A percentile compares a stretch with the other conserved stretches of the same genome.
Conservation (phyloP, 2,888 invertebrate genomes). For the Drosophila mimetica region DNA sequence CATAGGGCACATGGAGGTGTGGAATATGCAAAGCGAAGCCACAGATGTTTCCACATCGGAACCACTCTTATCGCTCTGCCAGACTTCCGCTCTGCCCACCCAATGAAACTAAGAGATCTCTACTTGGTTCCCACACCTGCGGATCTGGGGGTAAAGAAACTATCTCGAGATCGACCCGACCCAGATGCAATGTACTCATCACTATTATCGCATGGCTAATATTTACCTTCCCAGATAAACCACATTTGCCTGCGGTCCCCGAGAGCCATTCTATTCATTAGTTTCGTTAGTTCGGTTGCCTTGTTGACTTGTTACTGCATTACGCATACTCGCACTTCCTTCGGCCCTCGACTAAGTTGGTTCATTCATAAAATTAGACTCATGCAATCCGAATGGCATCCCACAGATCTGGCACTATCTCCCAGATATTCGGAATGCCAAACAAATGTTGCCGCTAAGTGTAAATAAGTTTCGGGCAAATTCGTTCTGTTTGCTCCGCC, state of each 20-base stretch:
- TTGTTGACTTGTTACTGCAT: conserved; percentile 79
- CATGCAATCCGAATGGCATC: conserved; percentile 34
- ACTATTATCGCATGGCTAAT: conserved; percentile 54
- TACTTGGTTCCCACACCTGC: conserved; percentile 33
- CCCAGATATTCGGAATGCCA: conserved; percentile 43
- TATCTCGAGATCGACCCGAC: conserved; percentile 47
- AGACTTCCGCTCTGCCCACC: conserved; percentile 25
- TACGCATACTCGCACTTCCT: conserved; percentile 81
- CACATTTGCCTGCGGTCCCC: conserved; percentile 11
- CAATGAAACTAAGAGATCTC: conserved; percentile 16
- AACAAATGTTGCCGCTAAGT: conserved; percentile 70
- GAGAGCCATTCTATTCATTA: conserved; percentile 33
- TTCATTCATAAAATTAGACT: conserved; percentile 73
- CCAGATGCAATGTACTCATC: conserved; percentile 58
- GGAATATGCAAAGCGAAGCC: conserved; percentile 5
- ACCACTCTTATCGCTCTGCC: conserved; percentile 34
- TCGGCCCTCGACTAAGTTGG: conserved; percentile 43
- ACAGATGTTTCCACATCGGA: conserved; percentile 47
- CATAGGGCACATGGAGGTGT: conserved; percentile 32
- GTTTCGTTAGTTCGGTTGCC: conserved; percentile 30
- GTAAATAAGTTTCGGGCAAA: conserved; percentile 64
- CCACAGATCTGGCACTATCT: conserved; percentile 40
- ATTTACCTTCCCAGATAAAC: conserved; percentile 65
- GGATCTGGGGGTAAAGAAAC: conserved; percentile 6
- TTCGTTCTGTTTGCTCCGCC: conserved; percentile 43